Evolutionary conservation across 2,888 invertebrate genomes (phyloP), one percentile per base, ranked within the genome.

Genomic region (Eristalinus aeneus): DNA sequence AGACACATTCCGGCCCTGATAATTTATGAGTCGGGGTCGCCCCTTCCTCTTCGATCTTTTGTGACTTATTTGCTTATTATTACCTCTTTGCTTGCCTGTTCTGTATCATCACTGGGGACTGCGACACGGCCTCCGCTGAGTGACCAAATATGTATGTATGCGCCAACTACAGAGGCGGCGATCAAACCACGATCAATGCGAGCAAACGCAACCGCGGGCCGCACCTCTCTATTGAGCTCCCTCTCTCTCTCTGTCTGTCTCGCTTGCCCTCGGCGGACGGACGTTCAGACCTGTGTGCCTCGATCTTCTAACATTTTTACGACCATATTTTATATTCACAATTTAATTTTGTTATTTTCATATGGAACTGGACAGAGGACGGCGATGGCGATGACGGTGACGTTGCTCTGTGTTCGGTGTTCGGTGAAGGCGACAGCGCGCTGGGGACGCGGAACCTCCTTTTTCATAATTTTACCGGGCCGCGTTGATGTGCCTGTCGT

Each of bases 31-130:
- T 36, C 58, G 63, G 22, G 67, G 27, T 22, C 34, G 8, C 60
- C 53, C 56, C 58, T 46, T 9, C 8, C 27, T 54, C 58, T 31
- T 31, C 34, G 68, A 69, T 86, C 83, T 79, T 87, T 79, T 87
- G 87, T 87, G 87, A 87, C 87, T 87, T 87, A 87, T 87, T 87
- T 87, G 87, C 83, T 87, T 87, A 87, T 85, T 85, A 82, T 69
- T 86, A 72, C 78, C 60, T 75, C 56, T 36, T 69, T 61, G 75
- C 31, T 31, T 74, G 39, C 32, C 61, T 68, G 81, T 64, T 76
- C 71, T 85, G 75, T 71, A 69, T 81, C 68, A 85, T 85, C 85
- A 76, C 77, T 36, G 36, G 16, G 1, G 72, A 54, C 27, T 23
- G 16, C 12, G 65, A 65, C 32, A 23, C 12, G 78, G 31, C 74